Conservation (phyloP, 1,140 invertebrate genomes). For the Trachymyrmex cornetzi region DNA sequence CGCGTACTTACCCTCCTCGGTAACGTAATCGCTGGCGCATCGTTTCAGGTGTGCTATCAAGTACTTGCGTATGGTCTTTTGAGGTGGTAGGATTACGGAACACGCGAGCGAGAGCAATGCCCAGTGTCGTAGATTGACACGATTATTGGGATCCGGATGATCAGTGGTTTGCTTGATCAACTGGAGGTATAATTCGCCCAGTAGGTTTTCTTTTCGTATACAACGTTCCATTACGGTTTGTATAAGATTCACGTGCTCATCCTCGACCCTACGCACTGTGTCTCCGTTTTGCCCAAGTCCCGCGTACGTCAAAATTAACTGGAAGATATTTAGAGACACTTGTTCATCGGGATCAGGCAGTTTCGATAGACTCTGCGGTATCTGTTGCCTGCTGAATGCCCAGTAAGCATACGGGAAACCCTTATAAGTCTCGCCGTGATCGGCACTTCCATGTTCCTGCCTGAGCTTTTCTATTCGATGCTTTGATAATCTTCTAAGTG, state of each 20-base stretch:
- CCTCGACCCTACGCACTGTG: constrained; percentile 89
- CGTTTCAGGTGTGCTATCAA: constrained; percentile 96
- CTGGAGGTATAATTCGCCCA: constrained; percentile 97
- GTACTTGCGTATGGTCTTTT: constrained; percentile 94
- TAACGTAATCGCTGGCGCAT: constrained; percentile 95
- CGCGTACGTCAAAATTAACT: constrained; percentile 92
- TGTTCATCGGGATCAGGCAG: constrained; percentile 96
- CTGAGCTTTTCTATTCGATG: constrained; percentile 95
- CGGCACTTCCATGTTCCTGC: constrained; percentile 91
- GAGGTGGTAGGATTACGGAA: constrained; percentile 94
- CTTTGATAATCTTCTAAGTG: constrained; percentile 94
- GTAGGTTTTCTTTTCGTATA: constrained; percentile 94
- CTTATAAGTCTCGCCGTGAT: constrained; percentile 94
- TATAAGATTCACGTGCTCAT: constrained; percentile 95
- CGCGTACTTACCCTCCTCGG: constrained; percentile 98
- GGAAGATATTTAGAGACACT: constrained; percentile 93
- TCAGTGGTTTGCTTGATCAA: constrained; percentile 98
- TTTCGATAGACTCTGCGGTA: constrained; percentile 94
- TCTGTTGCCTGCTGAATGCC: constrained; percentile 94
- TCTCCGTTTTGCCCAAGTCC: constrained; percentile 93
- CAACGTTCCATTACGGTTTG: constrained; percentile 96
- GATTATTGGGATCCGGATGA: constrained; percentile 95
- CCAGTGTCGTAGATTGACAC: constrained; percentile 96
- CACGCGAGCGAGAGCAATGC: constrained; percentile 95
- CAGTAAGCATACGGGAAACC: constrained; percentile 95